A percentile compares a stretch with the other conserved stretches of the same genome.
These are phyloP conservation scores for Oeneis ivallda DNA, from an alignment of 2,888 invertebrate genomes.

Conservation along the genomic window DNA sequence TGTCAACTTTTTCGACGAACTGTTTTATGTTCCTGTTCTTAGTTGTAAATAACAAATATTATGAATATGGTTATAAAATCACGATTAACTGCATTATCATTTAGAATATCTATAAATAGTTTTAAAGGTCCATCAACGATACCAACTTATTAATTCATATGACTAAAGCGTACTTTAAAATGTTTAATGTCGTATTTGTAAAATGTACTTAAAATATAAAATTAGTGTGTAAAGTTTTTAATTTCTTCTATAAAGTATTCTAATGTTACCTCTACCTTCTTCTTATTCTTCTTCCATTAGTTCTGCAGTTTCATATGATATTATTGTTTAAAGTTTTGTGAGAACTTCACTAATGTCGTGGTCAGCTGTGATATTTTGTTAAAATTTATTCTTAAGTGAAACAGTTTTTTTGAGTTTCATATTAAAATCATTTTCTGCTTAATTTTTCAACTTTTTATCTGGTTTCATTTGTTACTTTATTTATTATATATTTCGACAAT, in stretches of 20 bases:
- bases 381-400: conserved; percentile 76
- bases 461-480: conserved; percentile 73
- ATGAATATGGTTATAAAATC: conserved; percentile 29
- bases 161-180: conserved; percentile 68
- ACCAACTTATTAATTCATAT: conserved; percentile 65
- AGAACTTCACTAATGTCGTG: conserved; percentile 74
- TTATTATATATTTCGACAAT: too few species aligned
- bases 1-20: conserved; percentile 68
- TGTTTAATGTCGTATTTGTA: conserved; percentile 74
- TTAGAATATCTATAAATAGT: conserved; percentile 50
- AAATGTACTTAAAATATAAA: conserved; percentile 74
- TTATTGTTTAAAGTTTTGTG: conserved; percentile 53
- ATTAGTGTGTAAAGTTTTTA: conserved; percentile 57
- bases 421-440: conserved; percentile 49
- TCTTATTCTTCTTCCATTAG: conserved; percentile 25
- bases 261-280: conserved; percentile 37
- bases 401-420: conserved; percentile 59
- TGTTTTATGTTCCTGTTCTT: conserved; percentile 80
- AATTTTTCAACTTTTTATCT: conserved; percentile 51
- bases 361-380: conserved; percentile 82
- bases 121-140: conserved; percentile 53
- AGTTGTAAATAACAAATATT: conserved; percentile 74
- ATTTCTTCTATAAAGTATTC: conserved; percentile 47
- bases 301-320: conserved; percentile 45
- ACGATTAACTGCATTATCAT: conserved; percentile 28